Percentiles rank a stretch among this genome's conserved stretches.
These are phyloP conservation scores for Laticauda colubrina DNA, from an alignment of 2,113 vertebrate genomes.

Conservation along the genomic window DNA sequence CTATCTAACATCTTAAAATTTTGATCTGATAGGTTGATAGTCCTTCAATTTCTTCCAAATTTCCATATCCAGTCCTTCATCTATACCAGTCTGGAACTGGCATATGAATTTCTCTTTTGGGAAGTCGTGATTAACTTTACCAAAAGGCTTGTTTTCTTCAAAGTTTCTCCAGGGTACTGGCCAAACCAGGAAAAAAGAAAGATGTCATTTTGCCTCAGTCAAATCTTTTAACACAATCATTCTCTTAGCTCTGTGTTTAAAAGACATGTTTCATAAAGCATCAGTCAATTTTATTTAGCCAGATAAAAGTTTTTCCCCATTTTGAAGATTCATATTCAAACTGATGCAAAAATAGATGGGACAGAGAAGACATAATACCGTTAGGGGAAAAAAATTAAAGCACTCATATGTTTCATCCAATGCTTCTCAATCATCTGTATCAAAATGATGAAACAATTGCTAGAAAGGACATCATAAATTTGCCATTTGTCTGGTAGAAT, in stretches of 20 bases:
- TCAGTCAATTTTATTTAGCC: conserved; percentile 31
- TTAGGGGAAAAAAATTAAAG: neutral
- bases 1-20: neutral
- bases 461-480: neutral
- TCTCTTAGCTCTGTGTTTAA: conserved; percentile 37
- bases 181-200: neutral
- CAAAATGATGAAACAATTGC: neutral
- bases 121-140: neutral
- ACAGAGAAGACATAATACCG: neutral
- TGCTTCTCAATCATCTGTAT: conserved; percentile 35
- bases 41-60: neutral
- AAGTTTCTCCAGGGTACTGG: conserved; percentile 10
- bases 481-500: conserved; percentile 25
- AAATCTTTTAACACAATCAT: conserved; percentile 21
- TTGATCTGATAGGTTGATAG: neutral
- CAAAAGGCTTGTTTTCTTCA: neutral
- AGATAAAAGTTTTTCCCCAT: conserved; percentile 49
- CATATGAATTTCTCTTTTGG: neutral
- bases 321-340: conserved; percentile 48
- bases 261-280: conserved; percentile 41
- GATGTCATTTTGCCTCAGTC: conserved; percentile 29
- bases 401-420: conserved; percentile 3
- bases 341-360: neutral
- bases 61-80: neutral
- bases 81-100: neutral